A percentile compares a stretch with the other conserved stretches of the same genome.
Evolutionary conservation across 2,888 invertebrate species (phyloP).

Genomic region (Thymelicus lineola): DNA sequence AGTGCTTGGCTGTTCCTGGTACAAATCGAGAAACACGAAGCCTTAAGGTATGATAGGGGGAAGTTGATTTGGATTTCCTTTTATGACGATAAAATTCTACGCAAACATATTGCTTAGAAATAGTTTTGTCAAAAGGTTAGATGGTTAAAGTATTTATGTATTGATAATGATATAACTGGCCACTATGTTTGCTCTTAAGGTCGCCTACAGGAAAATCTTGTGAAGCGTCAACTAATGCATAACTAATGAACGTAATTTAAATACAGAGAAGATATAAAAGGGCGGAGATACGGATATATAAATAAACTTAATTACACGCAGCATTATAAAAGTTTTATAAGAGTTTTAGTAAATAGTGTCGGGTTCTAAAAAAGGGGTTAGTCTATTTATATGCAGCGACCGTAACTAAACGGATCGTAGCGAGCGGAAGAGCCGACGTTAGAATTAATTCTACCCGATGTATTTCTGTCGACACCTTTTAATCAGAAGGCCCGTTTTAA

Average conservation of each 20-base stretch:
- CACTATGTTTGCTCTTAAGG: slow-evolving; percentile 31
- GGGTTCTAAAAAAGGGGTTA: slow-evolving; percentile 34
- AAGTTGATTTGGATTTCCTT: neutral
- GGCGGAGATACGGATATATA: slow-evolving; percentile 33
- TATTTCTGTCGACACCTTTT: slow-evolving; percentile 53
- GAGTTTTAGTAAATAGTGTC: slow-evolving; percentile 33
- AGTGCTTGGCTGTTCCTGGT: slow-evolving; percentile 66
- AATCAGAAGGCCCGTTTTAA: slow-evolving; percentile 30
- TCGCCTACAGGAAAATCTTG: slow-evolving; percentile 43
- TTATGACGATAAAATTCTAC: neutral
- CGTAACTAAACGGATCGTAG: slow-evolving; percentile 62
- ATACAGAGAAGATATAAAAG: slow-evolving; percentile 17
- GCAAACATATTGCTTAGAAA: neutral
- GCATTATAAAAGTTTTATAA: slow-evolving; percentile 34
- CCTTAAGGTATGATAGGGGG: slow-evolving; percentile 10
- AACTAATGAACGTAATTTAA: slow-evolving; percentile 31
- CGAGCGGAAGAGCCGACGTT: slow-evolving; percentile 51
- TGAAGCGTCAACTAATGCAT: slow-evolving; percentile 39
- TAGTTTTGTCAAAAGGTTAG: neutral
- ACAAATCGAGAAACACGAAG: slow-evolving; percentile 50
- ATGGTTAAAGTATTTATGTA: slow-evolving; percentile 6
- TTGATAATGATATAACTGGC: slow-evolving; percentile 20
- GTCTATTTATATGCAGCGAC: slow-evolving; percentile 65
- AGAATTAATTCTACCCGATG: slow-evolving; percentile 50
- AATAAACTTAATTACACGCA: slow-evolving; percentile 34